Base-by-base conservation (phyloP, 2,888 invertebrate species). In the Caenorhabditis wallacei region DNA sequence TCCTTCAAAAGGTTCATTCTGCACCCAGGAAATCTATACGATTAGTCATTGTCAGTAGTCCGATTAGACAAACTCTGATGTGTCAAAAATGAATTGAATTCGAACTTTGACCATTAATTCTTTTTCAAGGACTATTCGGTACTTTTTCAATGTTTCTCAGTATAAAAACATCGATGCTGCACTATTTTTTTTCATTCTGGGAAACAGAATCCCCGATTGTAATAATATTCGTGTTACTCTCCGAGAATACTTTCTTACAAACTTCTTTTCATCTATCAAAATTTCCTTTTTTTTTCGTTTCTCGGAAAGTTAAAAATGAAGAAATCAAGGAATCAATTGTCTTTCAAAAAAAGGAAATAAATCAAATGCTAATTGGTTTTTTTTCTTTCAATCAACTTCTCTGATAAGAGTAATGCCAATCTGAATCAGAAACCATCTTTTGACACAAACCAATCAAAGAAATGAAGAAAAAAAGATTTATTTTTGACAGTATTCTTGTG, bases 51-150 rank as follows among this genome's bases (percentile, higher is more conserved):
- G 53, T 46, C 43, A 57, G 22, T 61, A 40, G 61, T 63, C 61
- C 37, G 61, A 51, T 72, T 53, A 53, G 54, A n/a, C 22, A 68
- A 53, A 48, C 57, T 46, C 18, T 70, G 61, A 63, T 43, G 22
- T 69, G 40, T 56, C 69, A 56, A 69, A 69, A 16, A 69, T 20
- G 40, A 72, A 61, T 59, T 63, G 46, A 7, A 1, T 20, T 53
- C 71, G 61, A 72, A 72, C 71, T 72, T 72, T 61, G 71, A 26
- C 40, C 71, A 10, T 8, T 40, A 5, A 24, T 26, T 24, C 37
- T 8, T 35, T 75, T 64, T 75, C 74, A 75, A 75, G 74, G 74
- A 75, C 74, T 75, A 66, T 46, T 22, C 66, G 66, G 74, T 64
- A 24, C 74, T 30, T 8, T 3, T 30, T 26, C 46, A 13, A 20